A percentile compares a stretch with the other conserved stretches of the same genome.
Evolutionary conservation across 2,113 vertebrate genomes (phyloP).

Genomic region (Pavo muticus): DNA sequence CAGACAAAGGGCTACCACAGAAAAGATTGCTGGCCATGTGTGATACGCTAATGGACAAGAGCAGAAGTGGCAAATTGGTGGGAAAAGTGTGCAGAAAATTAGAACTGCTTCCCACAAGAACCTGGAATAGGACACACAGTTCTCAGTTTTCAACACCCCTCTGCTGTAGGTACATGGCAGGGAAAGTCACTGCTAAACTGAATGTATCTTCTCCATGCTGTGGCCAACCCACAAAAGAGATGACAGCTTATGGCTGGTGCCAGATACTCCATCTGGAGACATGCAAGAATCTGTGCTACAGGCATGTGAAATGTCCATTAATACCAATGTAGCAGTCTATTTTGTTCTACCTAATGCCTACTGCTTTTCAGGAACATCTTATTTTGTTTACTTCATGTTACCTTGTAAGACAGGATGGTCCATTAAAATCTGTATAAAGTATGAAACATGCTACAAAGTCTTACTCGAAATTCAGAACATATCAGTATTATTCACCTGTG

Average conservation of each 20-base stretch:
- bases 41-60: not conserved
- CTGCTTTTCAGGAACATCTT: not conserved
- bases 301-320: not conserved
- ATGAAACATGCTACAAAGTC: not conserved
- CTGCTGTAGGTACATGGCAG: conserved; percentile 27
- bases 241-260: not conserved
- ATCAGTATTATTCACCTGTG: not conserved
- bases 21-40: not conserved
- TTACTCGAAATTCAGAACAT: not conserved
- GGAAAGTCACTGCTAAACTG: conserved; percentile 9
- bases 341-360: not conserved
- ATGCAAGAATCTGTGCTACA: not conserved
- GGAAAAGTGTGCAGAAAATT: not conserved
- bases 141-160: conserved; percentile 3
- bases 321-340: not conserved
- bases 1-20: not conserved
- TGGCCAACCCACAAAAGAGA: not conserved
- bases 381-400: not conserved
- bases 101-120: not conserved
- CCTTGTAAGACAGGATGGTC: not conserved
- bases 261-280: not conserved
- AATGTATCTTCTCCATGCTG: not conserved
- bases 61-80: not conserved
- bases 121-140: not conserved
- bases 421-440: not conserved